Evolutionary conservation across 2,888 invertebrate species (phyloP), one percentile per base, ranked within the genome.

Genomic region (Dione vanillae): DNA sequence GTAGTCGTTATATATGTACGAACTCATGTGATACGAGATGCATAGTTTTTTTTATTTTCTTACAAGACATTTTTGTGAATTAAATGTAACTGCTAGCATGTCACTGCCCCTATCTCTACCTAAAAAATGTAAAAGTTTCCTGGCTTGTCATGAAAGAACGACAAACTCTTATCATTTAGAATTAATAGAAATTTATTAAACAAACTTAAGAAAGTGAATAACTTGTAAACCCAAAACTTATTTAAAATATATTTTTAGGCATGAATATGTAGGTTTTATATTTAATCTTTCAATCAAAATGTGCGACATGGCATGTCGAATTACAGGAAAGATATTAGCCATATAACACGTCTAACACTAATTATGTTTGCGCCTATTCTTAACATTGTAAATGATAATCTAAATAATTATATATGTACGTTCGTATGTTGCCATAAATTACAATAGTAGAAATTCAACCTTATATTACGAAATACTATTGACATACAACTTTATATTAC

Each of bases 271-370:
- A 49, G 19, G 11, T 16, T 27, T 27, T 5, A 16, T 49, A 2
- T 49, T 19, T 20, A 20, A 56, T 16, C n/a, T 59, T 41, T 61
- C 7, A 43, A 59, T 43, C n/a, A 45, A 43, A 45, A 27, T 59
- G 43, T 27, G 16, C 2, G n/a, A 11, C 43, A 27, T n/a, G 11
- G 27, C 43, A n/a, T 43, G 19, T 2, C n/a, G n/a, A 45, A 61
- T 45, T 61, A 45, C 61, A 61, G 16, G 61, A 61, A 61, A 61
- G 61, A 61, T 61, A 11, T 35, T 35, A 27, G 35, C 45, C 45
- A 61, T 45, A 61, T n/a, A 5, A 20, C 11, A 35, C 27, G 27
- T 27, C 35, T 61, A 11, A 45, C n/a, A 35, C n/a, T 10, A 35
- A 61, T 61, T 61, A 61, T 45, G 45, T 61, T 27, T 45, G 45